Base-by-base conservation (phyloP, 2,113 vertebrate species). In the Gambusia holbrooki region DNA sequence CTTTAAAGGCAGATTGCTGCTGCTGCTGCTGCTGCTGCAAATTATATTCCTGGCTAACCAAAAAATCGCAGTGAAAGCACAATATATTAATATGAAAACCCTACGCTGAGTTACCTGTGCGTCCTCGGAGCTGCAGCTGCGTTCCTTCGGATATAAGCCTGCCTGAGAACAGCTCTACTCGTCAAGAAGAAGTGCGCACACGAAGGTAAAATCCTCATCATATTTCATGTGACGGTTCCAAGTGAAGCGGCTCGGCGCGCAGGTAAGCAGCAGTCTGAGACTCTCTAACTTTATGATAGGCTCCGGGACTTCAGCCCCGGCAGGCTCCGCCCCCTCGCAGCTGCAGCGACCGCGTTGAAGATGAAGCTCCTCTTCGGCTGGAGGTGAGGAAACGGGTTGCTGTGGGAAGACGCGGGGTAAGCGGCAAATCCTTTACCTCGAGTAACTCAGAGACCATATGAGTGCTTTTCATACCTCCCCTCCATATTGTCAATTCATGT, bases 121-220 rank as follows among this genome's bases (percentile, higher is more conserved):
- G 51, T 66, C 40, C 30, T 51, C 28, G 10, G 37, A 66, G 62
- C 73, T 37, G 69, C 65, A 33, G 68, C 70, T 54, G 58, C 37
- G 74, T 48, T 81, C 70, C 79, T 17, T 13, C 12, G 22, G 66
- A 14, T 37, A 54, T 22, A 48, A 76, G 72, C 45, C 42, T 3
- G 35, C 0, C 65, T 84, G 66, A 61, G 42, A 27, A 84, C 69
- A 14, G 76, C 48, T 77, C 54, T 62, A 71, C 37, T 54, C 61
- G 33, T 71, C 40, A 77, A 65, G 54, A 90, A 73, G 64, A 77
- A 65, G 64, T 30, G 61, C 62, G 54, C 69, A 13, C 45, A 77
- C 73, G 66, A 81, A 76, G 77, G 78, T 73, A 87, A 81, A 45
- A 88, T 93, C 92, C 90, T 88, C 83, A 80, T 84, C 70, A 27